These are phyloP conservation scores for Automeris io DNA, from an alignment of 2,888 invertebrate genomes.

Conservation along the genomic window DNA sequence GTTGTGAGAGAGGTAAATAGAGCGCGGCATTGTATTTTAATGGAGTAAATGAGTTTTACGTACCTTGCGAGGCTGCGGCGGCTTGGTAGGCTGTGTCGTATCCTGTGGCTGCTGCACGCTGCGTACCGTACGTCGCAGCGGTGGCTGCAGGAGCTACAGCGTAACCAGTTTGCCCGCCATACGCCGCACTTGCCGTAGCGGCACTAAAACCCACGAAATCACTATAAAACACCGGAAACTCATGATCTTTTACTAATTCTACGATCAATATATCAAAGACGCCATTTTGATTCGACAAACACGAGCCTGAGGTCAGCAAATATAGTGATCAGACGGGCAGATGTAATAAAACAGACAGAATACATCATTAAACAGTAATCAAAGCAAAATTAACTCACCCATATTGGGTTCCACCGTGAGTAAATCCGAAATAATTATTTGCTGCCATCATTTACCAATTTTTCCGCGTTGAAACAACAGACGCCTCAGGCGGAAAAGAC, in stretches of 20 bases:
- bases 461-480: conserved; percentile 63
- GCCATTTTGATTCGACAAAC: conserved; percentile 71
- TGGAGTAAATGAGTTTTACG: conserved; percentile 23
- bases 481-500: conserved; percentile 67
- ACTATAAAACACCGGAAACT: conserved; percentile 18
- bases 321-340: conserved; percentile 15
- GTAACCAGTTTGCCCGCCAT: conserved; percentile 90
- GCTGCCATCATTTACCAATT: conserved; percentile 84
- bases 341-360: not conserved
- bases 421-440: conserved; percentile 97
- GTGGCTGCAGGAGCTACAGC: conserved; percentile 89
- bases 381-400: conserved; percentile 78
- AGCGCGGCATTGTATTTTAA: too few relatives aligned
- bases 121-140: conserved; percentile 90
- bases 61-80: conserved; percentile 86
- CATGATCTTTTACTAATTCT: conserved; percentile 19
- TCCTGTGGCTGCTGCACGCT: conserved; percentile 85
- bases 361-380: conserved; percentile 3
- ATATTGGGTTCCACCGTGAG: conserved; percentile 95
- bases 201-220: conserved; percentile 61
- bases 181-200: conserved; percentile 87
- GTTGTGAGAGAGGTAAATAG: too few relatives aligned
- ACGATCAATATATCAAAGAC: conserved; percentile 59
- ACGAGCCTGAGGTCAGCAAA: conserved; percentile 49
- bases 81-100: conserved; percentile 92